Percentiles rank a stretch among this genome's conserved stretches.
These are phyloP conservation scores for Danio albolineatus DNA, from an alignment of 2,797 vertebrate species.

Conservation along the genomic window DNA sequence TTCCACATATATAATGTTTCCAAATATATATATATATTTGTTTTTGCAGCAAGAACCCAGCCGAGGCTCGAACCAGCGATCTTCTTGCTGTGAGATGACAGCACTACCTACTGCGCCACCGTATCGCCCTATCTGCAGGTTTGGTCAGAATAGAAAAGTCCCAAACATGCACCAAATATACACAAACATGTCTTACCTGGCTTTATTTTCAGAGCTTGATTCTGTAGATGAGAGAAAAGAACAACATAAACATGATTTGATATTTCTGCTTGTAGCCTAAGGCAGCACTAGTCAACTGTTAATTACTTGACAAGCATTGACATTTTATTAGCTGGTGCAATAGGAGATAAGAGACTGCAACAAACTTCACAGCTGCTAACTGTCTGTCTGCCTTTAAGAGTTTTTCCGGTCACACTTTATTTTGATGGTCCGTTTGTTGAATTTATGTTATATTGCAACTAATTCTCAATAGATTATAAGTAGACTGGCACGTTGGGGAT, in stretches of 20 bases:
- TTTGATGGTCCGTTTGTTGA: too few species aligned
- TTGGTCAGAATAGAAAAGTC: background rate
- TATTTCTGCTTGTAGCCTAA: background rate
- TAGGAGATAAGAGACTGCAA: background rate
- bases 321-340: constrained; percentile 4
- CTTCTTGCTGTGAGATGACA: too few species aligned
- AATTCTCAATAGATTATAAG: too few species aligned
- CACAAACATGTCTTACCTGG: constrained; percentile 15
- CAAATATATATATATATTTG: too few species aligned
- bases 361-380: background rate
- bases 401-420: too few species aligned
- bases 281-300: background rate
- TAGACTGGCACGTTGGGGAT: too few species aligned
- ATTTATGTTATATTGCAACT: too few species aligned
- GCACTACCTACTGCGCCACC: too few species aligned
- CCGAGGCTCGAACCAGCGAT: too few species aligned
- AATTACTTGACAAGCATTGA: background rate
- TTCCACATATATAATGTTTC: too few species aligned
- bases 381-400: background rate
- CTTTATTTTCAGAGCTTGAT: constrained; percentile 6
- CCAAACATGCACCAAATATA: background rate
- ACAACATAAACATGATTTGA: background rate
- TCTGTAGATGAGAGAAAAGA: constrained; percentile 13
- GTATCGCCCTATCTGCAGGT: too few species aligned
- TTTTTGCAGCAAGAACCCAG: too few species aligned